Conservation (phyloP, 2,888 invertebrate species). For the Molanna angustata region DNA sequence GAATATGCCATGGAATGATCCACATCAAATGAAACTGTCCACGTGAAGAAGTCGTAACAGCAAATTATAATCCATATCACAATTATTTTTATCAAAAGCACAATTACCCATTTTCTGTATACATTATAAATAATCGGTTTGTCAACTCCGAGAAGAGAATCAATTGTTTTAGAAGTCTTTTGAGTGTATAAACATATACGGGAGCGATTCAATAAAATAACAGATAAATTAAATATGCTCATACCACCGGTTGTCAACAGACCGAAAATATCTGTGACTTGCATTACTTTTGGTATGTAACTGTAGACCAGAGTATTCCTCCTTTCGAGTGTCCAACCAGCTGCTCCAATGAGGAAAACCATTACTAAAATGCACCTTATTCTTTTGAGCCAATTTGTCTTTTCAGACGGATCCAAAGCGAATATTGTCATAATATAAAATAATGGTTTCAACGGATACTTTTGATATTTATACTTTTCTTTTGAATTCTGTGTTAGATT, state of each 20-base stretch:
- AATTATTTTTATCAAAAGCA: neutral
- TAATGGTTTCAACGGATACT: neutral
- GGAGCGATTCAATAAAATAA: neutral
- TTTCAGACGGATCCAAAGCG: conserved; percentile 2
- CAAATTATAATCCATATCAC: neutral
- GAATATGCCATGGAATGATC: neutral
- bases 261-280: conserved; percentile 5
- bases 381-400: neutral
- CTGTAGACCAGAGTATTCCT: conserved; percentile 1
- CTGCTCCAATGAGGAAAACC: neutral
- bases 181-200: neutral
- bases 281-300: neutral
- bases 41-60: conserved; percentile 12
- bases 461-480: too few species aligned
- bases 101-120: conserved; percentile 3
- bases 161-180: conserved; percentile 2
- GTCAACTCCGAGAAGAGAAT: conserved; percentile 11
- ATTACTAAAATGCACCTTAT: neutral
- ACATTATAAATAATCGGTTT: neutral
- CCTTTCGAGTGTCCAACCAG: neutral
- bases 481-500: too few species aligned
- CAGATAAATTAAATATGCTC: conserved; percentile 8
- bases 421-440: conserved; percentile 6
- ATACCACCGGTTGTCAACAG: neutral
- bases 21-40: conserved; percentile 3